These are phyloP conservation scores for Chiloscyllium punctatum DNA, from an alignment of 2,797 vertebrate genomes.

Conservation along the genomic window DNA sequence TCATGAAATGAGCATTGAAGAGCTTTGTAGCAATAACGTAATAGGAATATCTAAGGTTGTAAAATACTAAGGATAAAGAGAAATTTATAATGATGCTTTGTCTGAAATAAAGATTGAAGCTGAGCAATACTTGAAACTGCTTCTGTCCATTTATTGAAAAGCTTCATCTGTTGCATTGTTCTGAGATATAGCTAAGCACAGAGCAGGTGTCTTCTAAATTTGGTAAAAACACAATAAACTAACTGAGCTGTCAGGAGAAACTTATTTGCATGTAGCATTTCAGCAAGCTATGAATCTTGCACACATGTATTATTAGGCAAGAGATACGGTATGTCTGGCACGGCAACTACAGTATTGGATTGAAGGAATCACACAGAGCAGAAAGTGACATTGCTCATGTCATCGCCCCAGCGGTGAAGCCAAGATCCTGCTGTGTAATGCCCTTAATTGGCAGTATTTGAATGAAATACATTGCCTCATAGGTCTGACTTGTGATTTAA, in stretches of 20 bases:
- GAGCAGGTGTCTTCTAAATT: background rate
- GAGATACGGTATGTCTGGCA: background rate
- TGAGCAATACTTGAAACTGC: background rate
- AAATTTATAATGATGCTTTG: background rate
- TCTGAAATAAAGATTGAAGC: background rate
- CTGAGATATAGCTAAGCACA: background rate
- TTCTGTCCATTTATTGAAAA: background rate
- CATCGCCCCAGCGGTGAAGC: background rate
- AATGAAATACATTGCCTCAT: background rate
- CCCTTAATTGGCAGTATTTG: background rate
- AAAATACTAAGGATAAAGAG: no score
- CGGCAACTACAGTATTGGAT: background rate
- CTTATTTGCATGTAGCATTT: background rate
- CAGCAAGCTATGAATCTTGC: background rate
- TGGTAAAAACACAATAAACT: background rate
- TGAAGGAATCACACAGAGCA: background rate
- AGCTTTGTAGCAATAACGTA: background rate
- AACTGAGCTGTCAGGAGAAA: background rate
- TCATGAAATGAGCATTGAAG: background rate
- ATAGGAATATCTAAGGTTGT: background rate
- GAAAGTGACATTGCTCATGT: background rate
- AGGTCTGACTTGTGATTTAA: background rate
- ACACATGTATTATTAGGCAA: background rate
- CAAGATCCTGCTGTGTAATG: background rate
- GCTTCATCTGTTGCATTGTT: background rate